Conservation (phyloP, 2,797 vertebrate genomes). For the Melanotaenia pygmaea region DNA sequence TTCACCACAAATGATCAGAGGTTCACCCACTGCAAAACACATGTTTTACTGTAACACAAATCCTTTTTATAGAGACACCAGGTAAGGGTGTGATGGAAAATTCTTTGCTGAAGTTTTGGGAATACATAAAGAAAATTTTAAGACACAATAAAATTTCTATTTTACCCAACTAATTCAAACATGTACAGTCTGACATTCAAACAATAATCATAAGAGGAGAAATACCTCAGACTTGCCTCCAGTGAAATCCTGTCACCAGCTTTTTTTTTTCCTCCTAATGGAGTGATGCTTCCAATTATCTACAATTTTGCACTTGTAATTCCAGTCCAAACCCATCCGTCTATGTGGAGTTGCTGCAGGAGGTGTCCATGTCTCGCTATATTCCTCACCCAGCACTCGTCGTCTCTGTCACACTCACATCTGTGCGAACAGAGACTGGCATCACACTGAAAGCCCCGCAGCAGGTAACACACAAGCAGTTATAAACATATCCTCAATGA, state of each 20-base stretch:
- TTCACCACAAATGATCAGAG: neutral
- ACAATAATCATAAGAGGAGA: neutral
- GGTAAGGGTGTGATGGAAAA: neutral
- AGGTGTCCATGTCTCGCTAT: conserved; percentile 98
- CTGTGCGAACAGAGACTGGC: conserved; percentile 96
- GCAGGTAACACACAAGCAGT: conserved; percentile 84
- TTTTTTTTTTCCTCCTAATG: neutral
- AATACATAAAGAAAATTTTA: too few relatives aligned
- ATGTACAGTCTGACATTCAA: too few relatives aligned
- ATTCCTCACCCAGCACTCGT: conserved; percentile 97
- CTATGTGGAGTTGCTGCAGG: conserved; percentile 93
- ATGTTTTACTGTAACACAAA: neutral
- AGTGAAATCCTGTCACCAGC: neutral
- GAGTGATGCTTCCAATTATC: neutral
- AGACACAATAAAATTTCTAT: too few relatives aligned
- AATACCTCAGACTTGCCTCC: neutral
- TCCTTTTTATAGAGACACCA: neutral
- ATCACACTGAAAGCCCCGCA: conserved; percentile 96
- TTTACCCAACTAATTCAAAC: too few relatives aligned
- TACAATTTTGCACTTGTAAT: neutral
- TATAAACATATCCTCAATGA: neutral
- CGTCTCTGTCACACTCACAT: conserved; percentile 96
- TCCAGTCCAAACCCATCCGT: conserved; percentile 88
- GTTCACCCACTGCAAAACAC: neutral
- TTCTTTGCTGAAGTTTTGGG: neutral